A percentile compares a stretch with the other conserved stretches of the same genome.
Conservation (phyloP, 2,888 invertebrate genomes). For the Ornithoptera alexandrae region DNA sequence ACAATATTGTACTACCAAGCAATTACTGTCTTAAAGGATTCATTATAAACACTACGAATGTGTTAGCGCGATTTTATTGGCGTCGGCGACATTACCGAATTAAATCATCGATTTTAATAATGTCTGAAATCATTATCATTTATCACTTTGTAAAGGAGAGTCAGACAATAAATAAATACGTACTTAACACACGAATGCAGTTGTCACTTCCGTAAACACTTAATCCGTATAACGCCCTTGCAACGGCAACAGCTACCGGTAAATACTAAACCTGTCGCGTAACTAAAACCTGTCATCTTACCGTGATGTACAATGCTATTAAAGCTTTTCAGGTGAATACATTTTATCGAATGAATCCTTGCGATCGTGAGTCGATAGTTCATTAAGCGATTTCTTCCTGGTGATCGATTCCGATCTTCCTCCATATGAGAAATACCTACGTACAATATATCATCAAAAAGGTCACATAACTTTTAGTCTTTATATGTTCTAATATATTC, state of each 20-base stretch:
- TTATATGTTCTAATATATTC: too few relatives aligned
- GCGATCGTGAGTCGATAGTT: slow-evolving; percentile 1
- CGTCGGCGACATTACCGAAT: neutral
- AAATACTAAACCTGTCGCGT: slow-evolving; percentile 17
- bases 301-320: slow-evolving; percentile 2
- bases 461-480: too few relatives aligned
- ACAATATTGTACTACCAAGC: too few relatives aligned
- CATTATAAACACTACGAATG: neutral
- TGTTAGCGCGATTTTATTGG: neutral
- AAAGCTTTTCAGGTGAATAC: neutral
- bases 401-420: neutral
- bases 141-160: neutral
- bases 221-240: slow-evolving; percentile 1
- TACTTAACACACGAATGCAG: neutral
- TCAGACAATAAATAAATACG: slow-evolving; percentile 2
- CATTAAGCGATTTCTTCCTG: neutral
- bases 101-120: neutral
- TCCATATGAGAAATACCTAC: neutral
- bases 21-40: neutral
- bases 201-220: slow-evolving; percentile 19
- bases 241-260: slow-evolving; percentile 10
- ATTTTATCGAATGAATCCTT: slow-evolving; percentile 9
- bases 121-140: neutral
- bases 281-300: slow-evolving; percentile 9
- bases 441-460: too few relatives aligned